Conservation (phyloP, 2,888 invertebrate genomes). For the Cephus sareptanus region DNA sequence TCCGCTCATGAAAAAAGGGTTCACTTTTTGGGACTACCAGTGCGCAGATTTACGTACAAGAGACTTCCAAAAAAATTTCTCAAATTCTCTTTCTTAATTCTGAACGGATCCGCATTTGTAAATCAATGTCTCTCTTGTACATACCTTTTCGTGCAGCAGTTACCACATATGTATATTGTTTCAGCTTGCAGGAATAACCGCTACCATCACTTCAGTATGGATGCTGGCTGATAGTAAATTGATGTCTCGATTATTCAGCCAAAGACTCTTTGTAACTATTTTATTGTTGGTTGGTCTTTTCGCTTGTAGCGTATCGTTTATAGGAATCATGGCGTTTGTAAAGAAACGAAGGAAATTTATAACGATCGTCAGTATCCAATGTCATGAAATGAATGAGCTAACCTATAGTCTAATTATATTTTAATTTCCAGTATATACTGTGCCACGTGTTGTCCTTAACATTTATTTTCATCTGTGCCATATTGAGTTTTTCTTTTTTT, state of each 20-base stretch:
- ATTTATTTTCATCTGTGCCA: conserved; percentile 39
- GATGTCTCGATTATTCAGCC: conserved; percentile 46
- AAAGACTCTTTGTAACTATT: conserved; percentile 39
- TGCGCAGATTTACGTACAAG: conserved; percentile 37
- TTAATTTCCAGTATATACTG: conserved; percentile 41
- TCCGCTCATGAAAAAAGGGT: conserved; percentile 35
- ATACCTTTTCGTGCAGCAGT: neutral
- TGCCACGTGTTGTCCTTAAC: conserved; percentile 38
- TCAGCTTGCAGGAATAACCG: conserved; percentile 46
- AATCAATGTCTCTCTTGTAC: conserved; percentile 22
- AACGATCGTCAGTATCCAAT: conserved; percentile 28
- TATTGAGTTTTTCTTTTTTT: conserved; percentile 47
- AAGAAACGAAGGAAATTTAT: conserved; percentile 36
- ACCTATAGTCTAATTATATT: neutral
- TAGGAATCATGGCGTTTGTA: conserved; percentile 43
- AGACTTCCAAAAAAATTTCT: conserved; percentile 37
- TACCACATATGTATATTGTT: neutral
- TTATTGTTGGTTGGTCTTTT: conserved; percentile 39
- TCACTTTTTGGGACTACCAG: conserved; percentile 33
- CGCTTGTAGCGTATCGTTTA: conserved; percentile 31
- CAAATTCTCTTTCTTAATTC: conserved; percentile 38
- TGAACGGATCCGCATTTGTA: conserved; percentile 43
- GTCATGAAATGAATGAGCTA: neutral
- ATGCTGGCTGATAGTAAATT: conserved; percentile 42
- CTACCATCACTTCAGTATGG: conserved; percentile 43